Conservation (phyloP, 2,113 vertebrate species). For the Chaenocephalus aceratus region DNA sequence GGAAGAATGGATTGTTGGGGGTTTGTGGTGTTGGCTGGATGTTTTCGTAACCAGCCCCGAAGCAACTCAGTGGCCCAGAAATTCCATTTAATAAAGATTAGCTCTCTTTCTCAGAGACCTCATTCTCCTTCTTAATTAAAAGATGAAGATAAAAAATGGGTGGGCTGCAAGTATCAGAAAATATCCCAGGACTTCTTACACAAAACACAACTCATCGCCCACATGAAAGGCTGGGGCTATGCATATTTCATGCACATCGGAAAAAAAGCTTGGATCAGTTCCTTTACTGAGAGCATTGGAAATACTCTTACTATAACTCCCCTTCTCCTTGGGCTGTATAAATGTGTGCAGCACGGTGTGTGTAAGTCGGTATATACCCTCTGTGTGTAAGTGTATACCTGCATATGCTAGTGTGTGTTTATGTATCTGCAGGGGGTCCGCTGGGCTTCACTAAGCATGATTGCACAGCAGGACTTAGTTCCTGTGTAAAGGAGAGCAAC, state of each 20-base stretch:
- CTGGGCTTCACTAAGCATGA: constrained; percentile 49
- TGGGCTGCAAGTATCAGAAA: constrained; percentile 71
- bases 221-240: constrained; percentile 81
- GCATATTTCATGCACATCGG: constrained; percentile 80
- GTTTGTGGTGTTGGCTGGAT: constrained; percentile 47
- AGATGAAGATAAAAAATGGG: constrained; percentile 79
- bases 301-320: constrained; percentile 61
- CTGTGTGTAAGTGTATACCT: constrained; percentile 12
- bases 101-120: constrained; percentile 77
- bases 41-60: constrained; percentile 74
- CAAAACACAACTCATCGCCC: constrained; percentile 67
- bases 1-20: constrained; percentile 63
- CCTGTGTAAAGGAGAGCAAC: constrained; percentile 44
- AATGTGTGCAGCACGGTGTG: constrained; percentile 28
- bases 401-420: constrained; percentile 23
- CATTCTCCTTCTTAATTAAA: constrained; percentile 83
- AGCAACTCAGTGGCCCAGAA: constrained; percentile 80
- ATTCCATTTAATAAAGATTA: constrained; percentile 87
- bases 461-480: constrained; percentile 52
- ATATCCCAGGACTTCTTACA: constrained; percentile 75
- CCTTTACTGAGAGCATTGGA: constrained; percentile 52
- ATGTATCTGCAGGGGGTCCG: constrained; percentile 41
- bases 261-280: constrained; percentile 77
- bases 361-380: constrained; percentile 12
- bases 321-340: constrained; percentile 58